phyloP scores from a whole-genome alignment of 2,797 vertebrate genomes.

The Neopelma chrysocephalum region DNA sequence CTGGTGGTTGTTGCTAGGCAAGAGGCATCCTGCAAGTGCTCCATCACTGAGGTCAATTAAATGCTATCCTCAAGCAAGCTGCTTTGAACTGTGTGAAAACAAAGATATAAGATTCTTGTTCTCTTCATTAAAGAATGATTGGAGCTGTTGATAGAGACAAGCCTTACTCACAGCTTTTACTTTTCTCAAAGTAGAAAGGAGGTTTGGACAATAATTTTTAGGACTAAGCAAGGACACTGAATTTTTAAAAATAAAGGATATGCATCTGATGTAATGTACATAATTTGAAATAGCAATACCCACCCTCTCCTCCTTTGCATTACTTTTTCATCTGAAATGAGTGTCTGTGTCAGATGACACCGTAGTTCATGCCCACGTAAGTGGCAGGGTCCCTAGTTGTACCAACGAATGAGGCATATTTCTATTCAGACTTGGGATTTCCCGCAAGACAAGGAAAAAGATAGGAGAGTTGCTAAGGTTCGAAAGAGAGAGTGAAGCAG shows the following conservation, averaged over 20 bases:
- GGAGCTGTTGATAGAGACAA: not conserved
- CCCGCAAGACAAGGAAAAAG: not conserved
- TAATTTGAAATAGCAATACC: not conserved
- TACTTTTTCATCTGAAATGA: not conserved
- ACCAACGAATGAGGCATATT: not conserved
- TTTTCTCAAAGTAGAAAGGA: not conserved
- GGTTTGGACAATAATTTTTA: not conserved
- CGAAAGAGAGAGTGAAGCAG: not conserved
- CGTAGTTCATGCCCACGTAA: not conserved
- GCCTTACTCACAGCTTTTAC: not conserved
- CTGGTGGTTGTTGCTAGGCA: slow-evolving; percentile 8
- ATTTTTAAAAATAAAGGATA: slow-evolving; percentile 4
- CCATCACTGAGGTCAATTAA: slow-evolving; percentile 41
- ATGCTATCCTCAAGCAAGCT: slow-evolving; percentile 36
- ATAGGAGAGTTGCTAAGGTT: not conserved
- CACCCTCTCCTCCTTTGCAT: not conserved
- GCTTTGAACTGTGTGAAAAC: slow-evolving; percentile 32
- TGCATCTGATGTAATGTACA: not conserved
- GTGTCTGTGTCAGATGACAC: not conserved
- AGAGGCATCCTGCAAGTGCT: not conserved
- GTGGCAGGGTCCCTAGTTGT: not conserved
- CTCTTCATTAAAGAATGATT: slow-evolving; percentile 17
- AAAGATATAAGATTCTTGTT: not conserved
- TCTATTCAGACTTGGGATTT: not conserved
- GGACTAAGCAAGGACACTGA: not conserved